Evolutionary conservation across 2,113 vertebrate species (phyloP).

Genomic region (Numida meleagris): DNA sequence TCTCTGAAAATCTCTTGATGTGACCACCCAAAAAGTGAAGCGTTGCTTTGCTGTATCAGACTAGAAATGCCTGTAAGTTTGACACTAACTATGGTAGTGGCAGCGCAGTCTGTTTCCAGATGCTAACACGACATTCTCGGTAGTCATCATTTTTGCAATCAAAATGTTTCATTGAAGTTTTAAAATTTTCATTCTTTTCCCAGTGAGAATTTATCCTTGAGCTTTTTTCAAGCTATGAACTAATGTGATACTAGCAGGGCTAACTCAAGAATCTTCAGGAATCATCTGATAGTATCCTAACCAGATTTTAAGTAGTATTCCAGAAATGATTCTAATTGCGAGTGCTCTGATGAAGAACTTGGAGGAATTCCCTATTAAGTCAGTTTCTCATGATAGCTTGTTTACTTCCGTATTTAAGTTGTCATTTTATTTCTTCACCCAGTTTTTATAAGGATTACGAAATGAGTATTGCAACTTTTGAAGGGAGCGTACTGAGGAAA

Average conservation of each 20-base stretch:
- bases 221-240: neutral
- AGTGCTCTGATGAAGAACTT: neutral
- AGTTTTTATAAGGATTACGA: conserved; percentile 52
- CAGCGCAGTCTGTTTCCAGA: neutral
- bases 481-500: conserved; percentile 50
- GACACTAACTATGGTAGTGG: neutral
- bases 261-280: neutral
- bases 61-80: neutral
- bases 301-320: neutral
- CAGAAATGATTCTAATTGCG: neutral
- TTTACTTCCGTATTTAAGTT: conserved; percentile 13
- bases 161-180: neutral
- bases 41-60: neutral
- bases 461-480: conserved; percentile 11
- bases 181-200: neutral
- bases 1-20: neutral
- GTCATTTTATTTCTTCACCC: conserved; percentile 18
- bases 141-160: neutral
- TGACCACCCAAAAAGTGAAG: neutral
- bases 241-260: neutral
- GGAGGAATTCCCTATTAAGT: neutral
- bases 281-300: neutral
- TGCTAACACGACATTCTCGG: neutral
- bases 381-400: neutral
- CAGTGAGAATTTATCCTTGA: neutral